phyloP scores from a whole-genome alignment of 2,113 vertebrate genomes.

The Axis porcinus region DNA sequence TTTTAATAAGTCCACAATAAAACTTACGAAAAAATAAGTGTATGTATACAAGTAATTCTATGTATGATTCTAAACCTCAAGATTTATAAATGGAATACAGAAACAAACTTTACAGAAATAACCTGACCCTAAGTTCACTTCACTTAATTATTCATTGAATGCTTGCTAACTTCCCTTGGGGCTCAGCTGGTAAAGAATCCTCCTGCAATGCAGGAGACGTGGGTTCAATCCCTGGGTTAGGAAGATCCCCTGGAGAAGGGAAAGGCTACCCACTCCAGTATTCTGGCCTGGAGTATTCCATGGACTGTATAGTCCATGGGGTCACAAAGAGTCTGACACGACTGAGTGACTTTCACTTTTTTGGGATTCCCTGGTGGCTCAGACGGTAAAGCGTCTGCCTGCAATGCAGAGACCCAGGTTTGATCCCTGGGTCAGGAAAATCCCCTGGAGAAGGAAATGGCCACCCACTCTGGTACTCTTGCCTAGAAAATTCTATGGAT shows the following conservation, averaged over 20 bases:
- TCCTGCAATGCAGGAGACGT: neutral
- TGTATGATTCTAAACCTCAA: neutral
- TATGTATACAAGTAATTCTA: neutral
- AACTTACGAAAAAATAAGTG: neutral
- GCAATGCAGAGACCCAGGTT: rapidly evolving
- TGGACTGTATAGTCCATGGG: neutral
- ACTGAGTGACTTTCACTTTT: neutral
- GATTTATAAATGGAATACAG: neutral
- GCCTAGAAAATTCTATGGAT: neutral
- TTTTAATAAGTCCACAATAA: neutral
- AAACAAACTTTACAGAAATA: slow-evolving; percentile 2
- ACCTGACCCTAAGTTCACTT: neutral
- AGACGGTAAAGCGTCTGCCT: neutral
- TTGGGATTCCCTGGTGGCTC: neutral
- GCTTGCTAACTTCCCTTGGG: neutral
- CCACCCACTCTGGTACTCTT: neutral
- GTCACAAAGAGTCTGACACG: neutral
- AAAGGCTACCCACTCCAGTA: neutral
- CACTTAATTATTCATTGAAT: neutral
- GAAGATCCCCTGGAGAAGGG: neutral
- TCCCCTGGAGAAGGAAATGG: neutral
- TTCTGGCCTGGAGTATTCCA: neutral
- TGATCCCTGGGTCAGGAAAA: neutral
- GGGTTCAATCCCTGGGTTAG: neutral
- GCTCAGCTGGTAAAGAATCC: neutral